phyloP scores from a whole-genome alignment of 2,797 vertebrate species.

The Diplodus sargus region DNA sequence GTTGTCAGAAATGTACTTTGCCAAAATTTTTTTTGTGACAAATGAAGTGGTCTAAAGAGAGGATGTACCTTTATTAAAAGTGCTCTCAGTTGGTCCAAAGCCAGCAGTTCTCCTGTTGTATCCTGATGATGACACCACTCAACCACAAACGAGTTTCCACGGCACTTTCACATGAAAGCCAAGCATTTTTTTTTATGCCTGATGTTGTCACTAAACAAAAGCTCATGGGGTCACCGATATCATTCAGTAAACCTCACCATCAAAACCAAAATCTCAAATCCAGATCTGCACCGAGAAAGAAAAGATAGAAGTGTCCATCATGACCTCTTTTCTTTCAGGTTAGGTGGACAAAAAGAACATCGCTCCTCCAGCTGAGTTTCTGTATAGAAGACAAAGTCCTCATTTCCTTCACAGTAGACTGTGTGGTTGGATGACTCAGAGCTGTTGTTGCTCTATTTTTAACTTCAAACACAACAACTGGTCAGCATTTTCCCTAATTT shows the following conservation, averaged over 20 bases:
- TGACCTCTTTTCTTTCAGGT: not conserved
- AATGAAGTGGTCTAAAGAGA: not conserved
- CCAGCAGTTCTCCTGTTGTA: not conserved
- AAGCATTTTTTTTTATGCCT: too few species aligned
- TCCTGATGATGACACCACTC: not conserved
- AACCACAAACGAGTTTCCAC: too few species aligned
- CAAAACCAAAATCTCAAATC: not conserved
- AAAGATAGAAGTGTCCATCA: not conserved
- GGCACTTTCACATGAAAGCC: too few species aligned
- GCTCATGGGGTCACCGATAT: not conserved
- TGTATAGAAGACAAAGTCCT: not conserved
- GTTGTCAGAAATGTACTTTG: too few species aligned
- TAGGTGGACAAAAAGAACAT: not conserved
- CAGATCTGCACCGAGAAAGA: not conserved
- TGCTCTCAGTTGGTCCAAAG: not conserved
- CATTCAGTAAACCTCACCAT: not conserved
- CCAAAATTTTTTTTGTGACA: too few species aligned
- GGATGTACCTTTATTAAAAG: not conserved
- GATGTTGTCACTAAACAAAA: too few species aligned
- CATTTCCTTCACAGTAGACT: slow-evolving; percentile 4
- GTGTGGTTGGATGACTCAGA: slow-evolving; percentile 48
- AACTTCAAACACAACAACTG: slow-evolving; percentile 45
- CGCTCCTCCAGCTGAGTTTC: slow-evolving; percentile 20
- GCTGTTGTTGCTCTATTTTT: slow-evolving; percentile 57
- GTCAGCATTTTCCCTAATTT: slow-evolving; percentile 40